Percentiles rank a stretch among this genome's conserved stretches.
phyloP scores from a whole-genome alignment of 2,888 invertebrate species.

The Schizaphis graminum region DNA sequence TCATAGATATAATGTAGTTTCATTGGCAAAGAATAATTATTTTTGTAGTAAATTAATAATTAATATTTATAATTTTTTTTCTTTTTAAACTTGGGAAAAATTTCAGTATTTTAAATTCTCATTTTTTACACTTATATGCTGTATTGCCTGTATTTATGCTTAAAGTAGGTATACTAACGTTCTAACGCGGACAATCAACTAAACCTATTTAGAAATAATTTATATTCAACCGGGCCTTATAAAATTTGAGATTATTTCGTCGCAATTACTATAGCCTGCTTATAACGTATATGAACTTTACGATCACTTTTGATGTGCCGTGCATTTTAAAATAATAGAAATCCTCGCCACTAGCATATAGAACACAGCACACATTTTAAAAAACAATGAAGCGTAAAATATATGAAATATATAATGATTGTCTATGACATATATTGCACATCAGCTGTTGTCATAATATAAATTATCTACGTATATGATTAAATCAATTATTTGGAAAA shows the following conservation, averaged over 20 bases:
- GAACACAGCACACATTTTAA: not conserved
- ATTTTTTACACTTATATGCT: not conserved
- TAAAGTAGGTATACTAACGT: not conserved
- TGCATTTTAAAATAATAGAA: conserved; percentile 4
- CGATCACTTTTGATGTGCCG: not conserved
- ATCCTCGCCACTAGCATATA: not conserved
- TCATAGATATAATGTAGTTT: no score
- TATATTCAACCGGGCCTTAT: not conserved
- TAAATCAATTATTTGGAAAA: not conserved
- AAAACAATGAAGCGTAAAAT: not conserved
- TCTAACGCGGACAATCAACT: not conserved
- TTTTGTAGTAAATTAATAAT: no score
- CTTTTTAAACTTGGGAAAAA: no score
- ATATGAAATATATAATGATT: not conserved
- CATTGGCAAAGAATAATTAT: no score
- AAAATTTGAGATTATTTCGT: not conserved
- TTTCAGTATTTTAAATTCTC: no score
- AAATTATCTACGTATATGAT: not conserved
- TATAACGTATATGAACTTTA: not conserved
- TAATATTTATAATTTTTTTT: no score
- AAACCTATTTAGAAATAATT: not conserved
- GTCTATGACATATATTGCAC: not conserved
- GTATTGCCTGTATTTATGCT: not conserved
- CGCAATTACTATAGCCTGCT: not conserved
- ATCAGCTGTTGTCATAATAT: not conserved